These are phyloP conservation scores for Entelurus aequoreus DNA, from an alignment of 2,113 vertebrate genomes.

Conservation along the genomic window DNA sequence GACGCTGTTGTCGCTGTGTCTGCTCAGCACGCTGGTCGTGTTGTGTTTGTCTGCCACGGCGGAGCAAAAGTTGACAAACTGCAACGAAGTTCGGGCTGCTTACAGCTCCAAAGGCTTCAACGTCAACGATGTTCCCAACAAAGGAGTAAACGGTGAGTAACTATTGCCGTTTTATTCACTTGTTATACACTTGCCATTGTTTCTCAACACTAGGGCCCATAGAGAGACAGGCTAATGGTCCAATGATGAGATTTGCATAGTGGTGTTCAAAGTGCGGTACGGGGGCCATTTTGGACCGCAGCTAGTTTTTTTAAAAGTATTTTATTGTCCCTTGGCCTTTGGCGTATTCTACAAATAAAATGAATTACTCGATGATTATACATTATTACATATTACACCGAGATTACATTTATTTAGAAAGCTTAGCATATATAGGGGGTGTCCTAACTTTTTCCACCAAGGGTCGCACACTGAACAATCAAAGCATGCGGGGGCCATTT, in stretches of 20 bases:
- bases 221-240: neutral
- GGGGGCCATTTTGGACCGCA: no score
- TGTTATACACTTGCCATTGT: neutral
- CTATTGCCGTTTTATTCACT: neutral
- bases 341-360: no score
- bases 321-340: no score
- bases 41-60: conserved; percentile 65
- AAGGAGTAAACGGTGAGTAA: conserved; percentile 80
- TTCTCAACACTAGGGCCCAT: neutral
- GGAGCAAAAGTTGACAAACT: conserved; percentile 82
- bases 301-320: no score
- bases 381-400: no score
- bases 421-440: no score
- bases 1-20: conserved; percentile 58
- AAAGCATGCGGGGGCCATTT: no score
- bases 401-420: no score
- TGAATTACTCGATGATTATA: no score
- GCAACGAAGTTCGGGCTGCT: conserved; percentile 80
- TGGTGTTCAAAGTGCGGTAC: no score
- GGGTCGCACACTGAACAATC: no score
- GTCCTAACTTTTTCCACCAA: no score
- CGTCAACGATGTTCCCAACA: conserved; percentile 84
- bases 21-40: conserved; percentile 67
- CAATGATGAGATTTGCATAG: neutral
- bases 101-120: conserved; percentile 88